Conservation (phyloP, 2,888 invertebrate genomes). For the Ennomos erosarius region DNA sequence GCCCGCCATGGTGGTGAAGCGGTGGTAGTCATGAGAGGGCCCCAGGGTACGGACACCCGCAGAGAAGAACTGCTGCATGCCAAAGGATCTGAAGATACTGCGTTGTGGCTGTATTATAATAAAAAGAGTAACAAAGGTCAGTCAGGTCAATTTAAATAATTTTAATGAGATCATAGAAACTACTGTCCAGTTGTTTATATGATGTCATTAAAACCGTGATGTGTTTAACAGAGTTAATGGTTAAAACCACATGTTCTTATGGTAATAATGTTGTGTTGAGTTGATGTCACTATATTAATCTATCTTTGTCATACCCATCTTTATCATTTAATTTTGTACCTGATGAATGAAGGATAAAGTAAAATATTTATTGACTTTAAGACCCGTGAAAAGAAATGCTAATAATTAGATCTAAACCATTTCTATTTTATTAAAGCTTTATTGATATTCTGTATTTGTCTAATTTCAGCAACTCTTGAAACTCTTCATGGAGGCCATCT, state of each 20-base stretch:
- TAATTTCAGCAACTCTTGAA: constrained; percentile 86
- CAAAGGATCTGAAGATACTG: constrained; percentile 63
- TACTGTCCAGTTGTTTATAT: not conserved
- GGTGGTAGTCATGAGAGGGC: constrained; percentile 66
- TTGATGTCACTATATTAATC: too few species aligned
- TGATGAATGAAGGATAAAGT: too few species aligned
- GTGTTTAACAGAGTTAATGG: too few species aligned
- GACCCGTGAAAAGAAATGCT: too few species aligned
- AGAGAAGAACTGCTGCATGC: constrained; percentile 69
- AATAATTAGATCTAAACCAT: too few species aligned
- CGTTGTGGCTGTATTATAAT: constrained; percentile 69
- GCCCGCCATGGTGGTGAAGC: constrained; percentile 62
- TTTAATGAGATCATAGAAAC: not conserved
- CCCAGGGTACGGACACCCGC: constrained; percentile 55
- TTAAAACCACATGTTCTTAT: too few species aligned
- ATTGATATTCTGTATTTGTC: not conserved
- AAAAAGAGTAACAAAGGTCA: constrained; percentile 72
- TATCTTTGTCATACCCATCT: too few species aligned
- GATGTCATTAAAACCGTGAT: constrained; percentile 9
- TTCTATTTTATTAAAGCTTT: too few species aligned
- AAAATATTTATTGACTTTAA: too few species aligned
- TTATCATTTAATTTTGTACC: too few species aligned
- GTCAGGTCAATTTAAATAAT: constrained; percentile 30
- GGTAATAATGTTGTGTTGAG: too few species aligned
- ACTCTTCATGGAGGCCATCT: constrained; percentile 85